These are phyloP conservation scores for Lytechinus variegatus DNA, from an alignment of 35 echinoderm and acorn worm genomes.

Conservation along the genomic window DNA sequence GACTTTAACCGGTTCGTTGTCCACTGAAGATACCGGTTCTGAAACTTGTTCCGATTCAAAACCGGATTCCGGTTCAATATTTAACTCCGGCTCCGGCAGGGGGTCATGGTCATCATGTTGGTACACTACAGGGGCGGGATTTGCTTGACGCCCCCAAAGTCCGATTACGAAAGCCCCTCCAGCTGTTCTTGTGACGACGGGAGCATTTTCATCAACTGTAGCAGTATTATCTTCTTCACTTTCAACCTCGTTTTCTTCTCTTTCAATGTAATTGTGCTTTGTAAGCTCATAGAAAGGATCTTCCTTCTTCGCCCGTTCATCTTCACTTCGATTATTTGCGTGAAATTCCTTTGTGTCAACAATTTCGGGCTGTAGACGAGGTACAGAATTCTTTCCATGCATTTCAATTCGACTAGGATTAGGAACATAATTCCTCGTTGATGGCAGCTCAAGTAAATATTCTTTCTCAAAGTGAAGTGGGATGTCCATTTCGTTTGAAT, in stretches of 20 bases:
- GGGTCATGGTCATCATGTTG: not conserved
- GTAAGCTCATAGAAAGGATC: slow-evolving; percentile 1
- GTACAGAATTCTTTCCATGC: not conserved
- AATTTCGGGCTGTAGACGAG: not conserved
- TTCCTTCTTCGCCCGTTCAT: not conserved
- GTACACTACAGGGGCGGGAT: not conserved
- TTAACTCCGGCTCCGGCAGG: not conserved
- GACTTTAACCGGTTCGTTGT: slow-evolving; percentile 25
- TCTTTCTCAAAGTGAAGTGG: slow-evolving; percentile 11
- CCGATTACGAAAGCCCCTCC: slow-evolving; percentile 32
- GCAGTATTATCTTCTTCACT: slow-evolving; percentile 36
- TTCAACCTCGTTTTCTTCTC: not conserved
- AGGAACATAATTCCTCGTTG: not conserved
- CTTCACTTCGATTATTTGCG: not conserved
- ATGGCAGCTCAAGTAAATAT: slow-evolving; percentile 37
- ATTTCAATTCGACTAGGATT: not conserved
- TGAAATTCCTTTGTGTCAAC: not conserved
- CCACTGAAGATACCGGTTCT: not conserved
- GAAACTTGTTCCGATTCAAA: slow-evolving; percentile 37
- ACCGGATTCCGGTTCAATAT: slow-evolving; percentile 37
- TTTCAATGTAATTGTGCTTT: not conserved
- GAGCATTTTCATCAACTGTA: slow-evolving; percentile 4
- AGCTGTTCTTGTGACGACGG: not conserved
- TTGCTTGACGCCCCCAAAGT: slow-evolving; percentile 13
- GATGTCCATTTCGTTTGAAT: not conserved